These are phyloP conservation scores for Drosophila neonasuta DNA, from an alignment of 2,888 invertebrate species.

Conservation along the genomic window DNA sequence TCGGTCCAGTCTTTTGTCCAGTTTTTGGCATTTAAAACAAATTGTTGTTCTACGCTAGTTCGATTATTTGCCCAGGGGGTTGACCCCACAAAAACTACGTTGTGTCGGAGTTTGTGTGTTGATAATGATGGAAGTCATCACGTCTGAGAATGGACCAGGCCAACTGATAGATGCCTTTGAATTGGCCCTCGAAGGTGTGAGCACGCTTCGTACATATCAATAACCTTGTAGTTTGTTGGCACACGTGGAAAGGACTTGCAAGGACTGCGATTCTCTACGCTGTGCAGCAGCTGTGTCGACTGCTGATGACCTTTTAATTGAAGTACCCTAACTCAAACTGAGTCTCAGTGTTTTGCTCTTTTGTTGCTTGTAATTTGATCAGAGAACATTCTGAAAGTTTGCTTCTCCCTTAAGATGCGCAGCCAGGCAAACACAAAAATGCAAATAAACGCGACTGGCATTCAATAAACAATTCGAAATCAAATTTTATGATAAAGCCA, in stretches of 20 bases:
- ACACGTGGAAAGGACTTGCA: slow-evolving; percentile 33
- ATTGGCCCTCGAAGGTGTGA: slow-evolving; percentile 63
- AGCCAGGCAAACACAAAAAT: slow-evolving; percentile 66
- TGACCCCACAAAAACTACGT: slow-evolving; percentile 12
- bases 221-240: slow-evolving; percentile 62
- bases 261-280: not conserved
- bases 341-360: slow-evolving; percentile 4
- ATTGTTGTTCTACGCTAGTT: slow-evolving; percentile 76
- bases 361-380: slow-evolving; percentile 41
- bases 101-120: slow-evolving; percentile 31
- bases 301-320: slow-evolving; percentile 81
- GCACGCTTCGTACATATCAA: slow-evolving; percentile 73
- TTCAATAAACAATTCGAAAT: slow-evolving; percentile 74
- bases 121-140: slow-evolving; percentile 74
- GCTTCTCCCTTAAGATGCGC: slow-evolving; percentile 17
- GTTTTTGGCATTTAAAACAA: slow-evolving; percentile 76
- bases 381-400: slow-evolving; percentile 12
- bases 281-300: slow-evolving; percentile 71
- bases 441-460: slow-evolving; percentile 70
- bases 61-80: slow-evolving; percentile 70
- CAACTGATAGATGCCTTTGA: slow-evolving; percentile 44
- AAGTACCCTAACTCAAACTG: slow-evolving; percentile 42
- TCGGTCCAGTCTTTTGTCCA: slow-evolving; percentile 34
- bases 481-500: slow-evolving; percentile 75
- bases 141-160: slow-evolving; percentile 45